These are phyloP conservation scores for Molossus molossus DNA, from an alignment of 2,797 vertebrate species.

Conservation along the genomic window DNA sequence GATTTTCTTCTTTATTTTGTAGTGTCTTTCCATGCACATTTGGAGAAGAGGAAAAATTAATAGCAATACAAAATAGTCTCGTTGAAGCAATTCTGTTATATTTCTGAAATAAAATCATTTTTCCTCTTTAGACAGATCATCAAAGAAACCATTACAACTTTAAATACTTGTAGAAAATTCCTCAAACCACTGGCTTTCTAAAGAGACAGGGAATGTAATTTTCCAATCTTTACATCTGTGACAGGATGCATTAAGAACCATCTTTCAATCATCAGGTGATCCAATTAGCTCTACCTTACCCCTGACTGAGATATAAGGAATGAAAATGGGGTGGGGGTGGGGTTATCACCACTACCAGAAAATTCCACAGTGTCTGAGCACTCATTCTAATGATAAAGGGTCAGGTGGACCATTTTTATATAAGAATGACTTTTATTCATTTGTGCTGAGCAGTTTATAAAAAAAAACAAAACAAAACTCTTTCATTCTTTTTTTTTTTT, in stretches of 20 bases:
- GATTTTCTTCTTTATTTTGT: neutral
- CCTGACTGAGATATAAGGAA: neutral
- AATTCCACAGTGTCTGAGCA: neutral
- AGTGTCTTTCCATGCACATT: neutral
- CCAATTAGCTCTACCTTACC: neutral
- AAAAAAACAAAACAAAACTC: constrained; percentile 1
- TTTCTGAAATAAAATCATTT: neutral
- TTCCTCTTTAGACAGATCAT: neutral
- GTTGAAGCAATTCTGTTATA: neutral
- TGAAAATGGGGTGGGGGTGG: neutral
- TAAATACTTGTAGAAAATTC: neutral
- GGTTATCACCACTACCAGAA: neutral
- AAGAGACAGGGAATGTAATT: constrained; percentile 4
- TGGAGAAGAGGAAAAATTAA: neutral
- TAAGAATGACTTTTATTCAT: neutral
- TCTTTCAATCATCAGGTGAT: neutral
- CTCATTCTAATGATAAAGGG: neutral
- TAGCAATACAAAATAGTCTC: neutral
- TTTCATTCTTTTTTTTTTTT: neutral
- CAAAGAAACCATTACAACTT: neutral
- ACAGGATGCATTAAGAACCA: neutral
- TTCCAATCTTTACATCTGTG: neutral
- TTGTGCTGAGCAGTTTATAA: neutral
- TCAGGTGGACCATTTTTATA: constrained; percentile 13
- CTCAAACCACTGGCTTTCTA: constrained; percentile 9